A percentile compares a stretch with the other conserved stretches of the same genome.
phyloP scores from a whole-genome alignment of 2,113 vertebrate genomes.

The Corythaixoides concolor region DNA sequence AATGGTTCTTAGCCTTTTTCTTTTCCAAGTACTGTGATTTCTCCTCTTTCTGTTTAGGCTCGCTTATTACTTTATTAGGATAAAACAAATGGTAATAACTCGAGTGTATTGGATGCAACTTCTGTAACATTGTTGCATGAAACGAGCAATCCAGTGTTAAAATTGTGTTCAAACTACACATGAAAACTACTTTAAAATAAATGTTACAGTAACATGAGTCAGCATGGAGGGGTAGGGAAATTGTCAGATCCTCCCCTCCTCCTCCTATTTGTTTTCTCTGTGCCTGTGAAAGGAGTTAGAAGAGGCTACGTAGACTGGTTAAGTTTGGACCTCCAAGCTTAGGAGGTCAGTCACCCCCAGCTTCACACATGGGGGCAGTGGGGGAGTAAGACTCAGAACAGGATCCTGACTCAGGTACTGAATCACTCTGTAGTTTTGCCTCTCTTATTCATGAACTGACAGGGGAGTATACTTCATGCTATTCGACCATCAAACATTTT shows the following conservation, averaged over 20 bases:
- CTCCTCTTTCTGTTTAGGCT: neutral
- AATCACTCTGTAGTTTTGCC: neutral
- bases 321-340: neutral
- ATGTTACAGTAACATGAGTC: neutral
- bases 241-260: neutral
- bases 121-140: neutral
- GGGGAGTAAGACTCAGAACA: neutral
- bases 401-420: neutral
- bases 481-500: neutral
- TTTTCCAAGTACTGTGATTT: neutral
- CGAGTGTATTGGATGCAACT: neutral
- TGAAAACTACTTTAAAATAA: neutral
- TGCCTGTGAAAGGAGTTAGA: neutral
- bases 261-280: neutral
- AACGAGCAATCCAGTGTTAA: neutral
- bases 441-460: neutral
- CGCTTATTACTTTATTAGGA: neutral
- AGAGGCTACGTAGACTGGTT: neutral
- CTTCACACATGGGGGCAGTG: neutral
- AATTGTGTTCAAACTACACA: neutral
- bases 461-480: neutral
- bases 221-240: neutral
- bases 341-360: neutral
- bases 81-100: neutral
- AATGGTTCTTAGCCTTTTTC: neutral